Evolutionary conservation across 2,888 invertebrate genomes (phyloP).

Genomic region (Creontiades dilutus): DNA sequence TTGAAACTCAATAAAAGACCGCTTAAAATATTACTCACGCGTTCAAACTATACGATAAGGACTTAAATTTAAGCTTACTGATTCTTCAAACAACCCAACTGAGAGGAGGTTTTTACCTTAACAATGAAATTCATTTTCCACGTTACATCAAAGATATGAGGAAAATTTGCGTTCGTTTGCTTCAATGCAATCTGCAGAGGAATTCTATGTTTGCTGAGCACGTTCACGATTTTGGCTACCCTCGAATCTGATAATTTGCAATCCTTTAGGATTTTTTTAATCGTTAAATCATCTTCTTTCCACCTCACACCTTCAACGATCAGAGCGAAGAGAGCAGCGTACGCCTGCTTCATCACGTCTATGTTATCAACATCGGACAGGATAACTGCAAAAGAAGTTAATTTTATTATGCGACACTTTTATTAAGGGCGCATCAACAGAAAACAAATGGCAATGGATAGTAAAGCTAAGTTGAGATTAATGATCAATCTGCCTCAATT

Average conservation of each 20-base stretch:
- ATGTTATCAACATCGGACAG: conserved; percentile 46
- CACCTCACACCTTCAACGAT: conserved; percentile 71
- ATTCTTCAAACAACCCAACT: background rate
- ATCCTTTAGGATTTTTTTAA: conserved; percentile 53
- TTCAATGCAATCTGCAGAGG: conserved; percentile 67
- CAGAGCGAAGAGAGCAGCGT: conserved; percentile 69
- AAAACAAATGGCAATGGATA: too few species aligned
- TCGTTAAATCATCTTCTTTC: conserved; percentile 64
- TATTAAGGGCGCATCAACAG: too few species aligned
- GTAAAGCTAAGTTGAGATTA: too few species aligned
- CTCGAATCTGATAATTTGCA: conserved; percentile 60
- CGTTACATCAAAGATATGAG: conserved; percentile 70
- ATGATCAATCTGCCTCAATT: too few species aligned
- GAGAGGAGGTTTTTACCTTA: conserved; percentile 63
- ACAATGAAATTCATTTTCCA: conserved; percentile 74
- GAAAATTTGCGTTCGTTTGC: conserved; percentile 64
- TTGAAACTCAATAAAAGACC: too few species aligned
- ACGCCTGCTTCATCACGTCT: conserved; percentile 72
- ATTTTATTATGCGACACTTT: too few species aligned
- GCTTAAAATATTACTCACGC: too few species aligned
- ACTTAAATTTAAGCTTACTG: too few species aligned
- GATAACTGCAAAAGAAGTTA: conserved; percentile 49
- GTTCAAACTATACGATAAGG: too few species aligned
- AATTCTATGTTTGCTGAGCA: conserved; percentile 56
- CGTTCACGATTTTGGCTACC: conserved; percentile 65